These are phyloP conservation scores for Lophotis ruficrista DNA, from an alignment of 2,113 vertebrate species.

Conservation along the genomic window DNA sequence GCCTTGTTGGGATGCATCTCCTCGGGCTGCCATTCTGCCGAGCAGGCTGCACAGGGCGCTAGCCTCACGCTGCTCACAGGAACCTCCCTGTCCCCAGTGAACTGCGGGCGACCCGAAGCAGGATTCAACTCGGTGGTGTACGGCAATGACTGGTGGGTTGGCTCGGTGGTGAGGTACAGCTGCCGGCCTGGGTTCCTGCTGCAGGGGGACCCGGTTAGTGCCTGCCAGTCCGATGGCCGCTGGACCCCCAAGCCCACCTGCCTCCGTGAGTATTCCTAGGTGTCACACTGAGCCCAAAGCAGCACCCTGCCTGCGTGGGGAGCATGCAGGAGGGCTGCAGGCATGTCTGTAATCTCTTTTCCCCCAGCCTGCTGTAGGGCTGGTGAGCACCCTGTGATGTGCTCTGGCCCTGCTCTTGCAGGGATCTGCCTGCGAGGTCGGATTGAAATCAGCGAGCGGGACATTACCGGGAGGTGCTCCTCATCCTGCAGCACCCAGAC, in stretches of 20 bases:
- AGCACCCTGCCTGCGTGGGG: neutral
- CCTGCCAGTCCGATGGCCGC: slow-evolving; percentile 76
- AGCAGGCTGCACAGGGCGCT: neutral
- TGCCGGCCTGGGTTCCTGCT: slow-evolving; percentile 82
- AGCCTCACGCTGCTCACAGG: rapidly evolving
- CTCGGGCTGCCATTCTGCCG: neutral
- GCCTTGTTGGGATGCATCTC: rapidly evolving
- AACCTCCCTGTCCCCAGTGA: slow-evolving; percentile 68
- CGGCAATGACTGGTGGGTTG: slow-evolving; percentile 87
- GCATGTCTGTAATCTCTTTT: rapidly evolving
- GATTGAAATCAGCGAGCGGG: slow-evolving; percentile 78
- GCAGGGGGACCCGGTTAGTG: slow-evolving; percentile 75
- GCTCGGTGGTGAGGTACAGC: slow-evolving; percentile 80
- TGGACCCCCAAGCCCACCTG: slow-evolving; percentile 82
- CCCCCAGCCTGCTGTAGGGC: neutral
- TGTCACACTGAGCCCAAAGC: rapidly evolving
- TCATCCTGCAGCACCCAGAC: slow-evolving; percentile 75
- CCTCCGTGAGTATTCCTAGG: slow-evolving; percentile 73
- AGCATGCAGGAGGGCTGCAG: neutral
- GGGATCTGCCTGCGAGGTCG: slow-evolving; percentile 79
- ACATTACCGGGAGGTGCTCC: slow-evolving; percentile 76
- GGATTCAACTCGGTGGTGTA: slow-evolving; percentile 75
- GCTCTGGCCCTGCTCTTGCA: neutral
- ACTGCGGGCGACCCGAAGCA: slow-evolving; percentile 82
- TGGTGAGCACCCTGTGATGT: rapidly evolving